Base-by-base conservation (phyloP, 2,888 invertebrate genomes). In the Sturmia bella region DNA sequence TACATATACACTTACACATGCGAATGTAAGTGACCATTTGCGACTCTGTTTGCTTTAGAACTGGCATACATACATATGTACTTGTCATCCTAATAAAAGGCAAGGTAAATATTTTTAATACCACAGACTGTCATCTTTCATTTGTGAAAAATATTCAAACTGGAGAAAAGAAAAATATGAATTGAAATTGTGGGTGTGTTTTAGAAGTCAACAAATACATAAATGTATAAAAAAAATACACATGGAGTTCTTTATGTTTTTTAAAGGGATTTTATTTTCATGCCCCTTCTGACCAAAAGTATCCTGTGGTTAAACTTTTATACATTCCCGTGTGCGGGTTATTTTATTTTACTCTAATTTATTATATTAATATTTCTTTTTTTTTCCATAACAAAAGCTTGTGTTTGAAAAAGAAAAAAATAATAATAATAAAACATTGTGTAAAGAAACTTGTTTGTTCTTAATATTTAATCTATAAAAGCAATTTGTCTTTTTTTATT, bases 401-500 rank as follows among this genome's bases (percentile, higher is more conserved):
- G 52, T 54, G 19, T 43, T 63, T 41, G 15, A 41, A 9, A 13
- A 6, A 13, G 15, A 27, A 3, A 27, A 27, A 3, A 27, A 27
- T 6, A 27, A 27, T 27, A 32, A 32, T 9, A 32, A 32, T 3
- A 7, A 32, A 32, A 6, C 32, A 32, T 7, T 32, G 54, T n/a
- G 4, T 12, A 54, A 43, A 54, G 54, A 61, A 43, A 37, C 19
- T 27, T 64, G 24, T 57, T 56, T 57, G 39, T 39, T 66, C n/a
- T 39, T 39, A 56, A 56, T 48, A 48, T 56, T 56, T 74, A 45
- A 48, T 74, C 39, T 45, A 61, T 39, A 11, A 27, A 76, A 54
- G 54, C 54, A 76, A 76, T 76, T 76, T 76, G 61, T 76, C 76
- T 50, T n/a, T 27, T n/a, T 48, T 39, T 61, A 15, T 63, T 59